Base-by-base conservation (phyloP, 2,888 invertebrate species). In the Drosophila setosimentum region DNA sequence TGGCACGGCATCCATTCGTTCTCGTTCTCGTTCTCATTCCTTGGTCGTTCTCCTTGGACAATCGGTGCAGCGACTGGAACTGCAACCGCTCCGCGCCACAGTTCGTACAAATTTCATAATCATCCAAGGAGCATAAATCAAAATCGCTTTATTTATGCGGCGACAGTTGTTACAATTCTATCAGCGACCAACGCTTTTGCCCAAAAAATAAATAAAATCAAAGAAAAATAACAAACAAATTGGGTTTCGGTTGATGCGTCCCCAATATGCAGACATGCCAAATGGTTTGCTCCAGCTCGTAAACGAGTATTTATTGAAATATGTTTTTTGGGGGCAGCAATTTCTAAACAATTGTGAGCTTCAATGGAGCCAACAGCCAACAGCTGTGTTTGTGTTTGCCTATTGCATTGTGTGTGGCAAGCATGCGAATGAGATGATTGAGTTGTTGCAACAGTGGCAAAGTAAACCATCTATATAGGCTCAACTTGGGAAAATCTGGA, bases 81-180 rank as follows among this genome's bases (percentile, higher is more conserved):
- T 58, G 42, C 57, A 33, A 48, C 49, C 37, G 32, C 32, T 30
- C 48, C 29, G 50, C 37, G 42, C 30, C 21, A 50, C 32, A 66
- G 57, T 78, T 78, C 6, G 7, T 70, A 74, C 83, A 68, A 78
- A 78, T 86, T 90, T 85, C 78, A 76, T 85, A 88, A 89, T 88
- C 78, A 78, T 75, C 71, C 54, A 55, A 50, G 65, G 68, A 68
- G 82, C 88, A 91, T 88, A 91, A 88, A 88, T 88, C 88, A 91
- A 89, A 88, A 88, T 82, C 50, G 62, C 76, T 87, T 87, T 82
- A 86, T 89, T 87, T 83, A 91, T 88, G 76, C 71, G 69, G 74
- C 80, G 87, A 83, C 91, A 91, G 91, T 88, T 89, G 90, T 87
- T 89, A 91, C 90, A 91, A 87, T 91, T 91, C 91, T 82, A 89